A percentile compares a stretch with the other conserved stretches of the same genome.
Conservation (phyloP, 1,140 invertebrate species). For the Drosophila micromelanica region DNA sequence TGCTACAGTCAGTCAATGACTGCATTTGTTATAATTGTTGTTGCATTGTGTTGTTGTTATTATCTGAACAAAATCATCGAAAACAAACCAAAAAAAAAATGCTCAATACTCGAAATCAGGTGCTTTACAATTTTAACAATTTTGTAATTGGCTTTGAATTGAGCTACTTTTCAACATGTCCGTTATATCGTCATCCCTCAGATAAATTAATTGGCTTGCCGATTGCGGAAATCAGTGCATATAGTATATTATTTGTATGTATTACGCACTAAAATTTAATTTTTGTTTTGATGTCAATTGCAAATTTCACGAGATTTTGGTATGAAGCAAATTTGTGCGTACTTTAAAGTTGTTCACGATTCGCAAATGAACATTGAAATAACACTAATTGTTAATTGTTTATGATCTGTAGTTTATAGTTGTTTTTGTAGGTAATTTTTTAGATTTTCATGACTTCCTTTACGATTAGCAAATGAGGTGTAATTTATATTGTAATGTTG, state of each 20-base stretch:
- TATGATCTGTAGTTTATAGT: not conserved
- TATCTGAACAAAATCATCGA: conserved; percentile 62
- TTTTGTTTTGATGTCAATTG: conserved; percentile 31
- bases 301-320: conserved; percentile 24
- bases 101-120: conserved; percentile 20
- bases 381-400: conserved; percentile 16
- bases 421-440: not conserved
- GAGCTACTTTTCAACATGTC: conserved; percentile 8
- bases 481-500: conserved; percentile 35
- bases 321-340: conserved; percentile 13
- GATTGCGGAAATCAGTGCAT: conserved; percentile 38
- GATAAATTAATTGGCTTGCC: conserved; percentile 24
- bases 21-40: conserved; percentile 48
- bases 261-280: conserved; percentile 24
- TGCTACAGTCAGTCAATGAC: conserved; percentile 63
- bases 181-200: conserved; percentile 9
- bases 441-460: conserved; percentile 41
- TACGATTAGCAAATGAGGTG: conserved; percentile 32
- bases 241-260: conserved; percentile 15
- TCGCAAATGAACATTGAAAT: conserved; percentile 4
- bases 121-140: conserved; percentile 14
- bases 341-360: conserved; percentile 20
- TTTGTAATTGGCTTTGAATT: conserved; percentile 36
- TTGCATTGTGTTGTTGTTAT: conserved; percentile 17
- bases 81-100: conserved; percentile 18